phyloP scores from a whole-genome alignment of 2,113 vertebrate genomes.

The Semnornis frantzii region DNA sequence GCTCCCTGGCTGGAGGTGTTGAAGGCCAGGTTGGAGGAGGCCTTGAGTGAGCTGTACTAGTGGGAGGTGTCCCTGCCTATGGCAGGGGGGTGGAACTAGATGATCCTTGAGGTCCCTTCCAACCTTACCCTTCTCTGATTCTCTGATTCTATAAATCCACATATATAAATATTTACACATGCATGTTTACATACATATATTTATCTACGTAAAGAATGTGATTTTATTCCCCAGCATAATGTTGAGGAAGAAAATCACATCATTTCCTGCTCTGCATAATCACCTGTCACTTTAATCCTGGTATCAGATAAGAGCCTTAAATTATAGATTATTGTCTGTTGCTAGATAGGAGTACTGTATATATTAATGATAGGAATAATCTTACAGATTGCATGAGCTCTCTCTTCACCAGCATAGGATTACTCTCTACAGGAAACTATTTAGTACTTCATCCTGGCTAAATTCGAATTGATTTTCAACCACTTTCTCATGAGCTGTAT shows the following conservation, averaged over 20 bases:
- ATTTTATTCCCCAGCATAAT: neutral
- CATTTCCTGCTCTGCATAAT: neutral
- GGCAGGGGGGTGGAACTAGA: no score
- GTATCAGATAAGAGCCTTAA: constrained; percentile 23
- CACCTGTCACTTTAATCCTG: constrained; percentile 31
- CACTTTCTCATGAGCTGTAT: neutral
- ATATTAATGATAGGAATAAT: constrained; percentile 34
- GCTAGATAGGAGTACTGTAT: neutral
- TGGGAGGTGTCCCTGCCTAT: no score
- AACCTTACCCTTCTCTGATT: no score
- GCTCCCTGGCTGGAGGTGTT: no score
- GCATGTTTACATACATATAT: neutral
- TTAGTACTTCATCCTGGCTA: neutral
- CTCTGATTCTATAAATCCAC: neutral
- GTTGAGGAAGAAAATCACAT: neutral
- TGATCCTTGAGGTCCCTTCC: no score
- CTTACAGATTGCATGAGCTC: neutral
- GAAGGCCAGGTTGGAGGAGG: no score
- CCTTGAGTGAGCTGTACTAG: no score
- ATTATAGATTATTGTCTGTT: constrained; percentile 29
- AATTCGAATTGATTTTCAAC: neutral
- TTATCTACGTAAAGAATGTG: neutral
- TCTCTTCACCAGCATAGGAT: neutral
- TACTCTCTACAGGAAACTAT: neutral
- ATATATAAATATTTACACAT: neutral